phyloP scores from a whole-genome alignment of 1,140 invertebrate species.

The Vollenhovia emeryi region DNA sequence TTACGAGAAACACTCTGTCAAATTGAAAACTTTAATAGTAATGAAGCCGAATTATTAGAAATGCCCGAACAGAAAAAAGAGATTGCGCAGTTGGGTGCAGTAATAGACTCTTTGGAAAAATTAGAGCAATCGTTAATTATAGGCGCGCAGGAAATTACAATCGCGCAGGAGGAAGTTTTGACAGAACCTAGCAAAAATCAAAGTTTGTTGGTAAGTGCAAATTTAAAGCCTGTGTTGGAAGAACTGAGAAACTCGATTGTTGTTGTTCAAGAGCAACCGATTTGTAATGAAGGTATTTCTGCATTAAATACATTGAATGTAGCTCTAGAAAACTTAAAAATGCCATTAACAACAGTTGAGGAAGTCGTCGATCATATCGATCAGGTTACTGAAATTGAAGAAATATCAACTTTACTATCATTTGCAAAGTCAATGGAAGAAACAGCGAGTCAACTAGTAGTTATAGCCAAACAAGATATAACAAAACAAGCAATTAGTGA shows the following conservation, averaged over 20 bases:
- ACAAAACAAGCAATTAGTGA: constrained; percentile 15
- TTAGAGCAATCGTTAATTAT: constrained; percentile 68
- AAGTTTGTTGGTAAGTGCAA: constrained; percentile 8
- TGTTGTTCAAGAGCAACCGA: constrained; percentile 46
- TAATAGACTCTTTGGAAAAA: constrained; percentile 67
- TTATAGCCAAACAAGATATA: background rate
- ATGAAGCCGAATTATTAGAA: constrained; percentile 27
- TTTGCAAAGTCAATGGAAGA: constrained; percentile 55
- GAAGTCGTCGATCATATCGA: constrained; percentile 51
- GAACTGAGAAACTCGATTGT: constrained; percentile 52
- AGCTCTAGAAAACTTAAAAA: constrained; percentile 39
- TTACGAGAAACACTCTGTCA: constrained; percentile 43
- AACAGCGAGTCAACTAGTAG: constrained; percentile 18
- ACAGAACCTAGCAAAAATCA: constrained; percentile 21
- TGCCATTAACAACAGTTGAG: constrained; percentile 42
- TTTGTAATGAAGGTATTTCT: background rate
- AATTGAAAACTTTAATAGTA: constrained; percentile 38
- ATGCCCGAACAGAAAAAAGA: background rate
- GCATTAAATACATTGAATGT: background rate
- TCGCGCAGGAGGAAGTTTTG: background rate
- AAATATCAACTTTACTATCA: constrained; percentile 29
- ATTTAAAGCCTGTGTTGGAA: constrained; percentile 56
- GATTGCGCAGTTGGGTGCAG: constrained; percentile 25
- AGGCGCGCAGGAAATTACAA: background rate
- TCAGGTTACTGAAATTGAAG: constrained; percentile 39